Conservation (phyloP, 2,888 invertebrate genomes). For the Drosophila putrida region DNA sequence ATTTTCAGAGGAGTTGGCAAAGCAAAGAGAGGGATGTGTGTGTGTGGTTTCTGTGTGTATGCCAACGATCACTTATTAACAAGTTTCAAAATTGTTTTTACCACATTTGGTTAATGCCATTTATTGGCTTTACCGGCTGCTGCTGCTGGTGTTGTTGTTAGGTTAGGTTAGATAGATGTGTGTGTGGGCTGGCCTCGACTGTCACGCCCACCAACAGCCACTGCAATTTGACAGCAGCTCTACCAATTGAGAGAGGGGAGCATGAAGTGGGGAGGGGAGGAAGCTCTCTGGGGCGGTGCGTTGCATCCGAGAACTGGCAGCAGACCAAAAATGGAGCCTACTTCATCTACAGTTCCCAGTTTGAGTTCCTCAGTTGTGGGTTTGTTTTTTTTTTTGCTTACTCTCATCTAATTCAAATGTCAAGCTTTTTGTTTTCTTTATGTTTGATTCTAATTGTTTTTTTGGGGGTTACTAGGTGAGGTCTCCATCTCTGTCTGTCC, state of each 20-base stretch:
- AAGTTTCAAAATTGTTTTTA: conserved; percentile 78
- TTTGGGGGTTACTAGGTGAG: conserved; percentile 70
- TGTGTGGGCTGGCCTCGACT: conserved; percentile 51
- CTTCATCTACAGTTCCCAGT: conserved; percentile 24
- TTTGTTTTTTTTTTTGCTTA: conserved; percentile 54
- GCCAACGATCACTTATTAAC: conserved; percentile 70
- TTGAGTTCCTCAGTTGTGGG: conserved; percentile 16
- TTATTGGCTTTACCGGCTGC: conserved; percentile 68
- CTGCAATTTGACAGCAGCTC: conserved; percentile 61
- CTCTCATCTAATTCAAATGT: conserved; percentile 67
- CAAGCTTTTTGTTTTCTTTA: conserved; percentile 42
- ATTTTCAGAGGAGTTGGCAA: conserved; percentile 34
- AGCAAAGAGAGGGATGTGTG: conserved; percentile 5
- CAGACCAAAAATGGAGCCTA: conserved; percentile 55
- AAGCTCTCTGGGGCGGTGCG: conserved; percentile 38
- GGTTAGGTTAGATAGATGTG: no score
- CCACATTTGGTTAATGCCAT: conserved; percentile 81
- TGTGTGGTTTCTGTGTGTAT: conserved; percentile 35
- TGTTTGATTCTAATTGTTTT: conserved; percentile 75
- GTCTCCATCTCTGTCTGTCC: conserved; percentile 17
- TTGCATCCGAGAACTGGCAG: conserved; percentile 65
- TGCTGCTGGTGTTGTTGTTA: conserved; percentile 55
- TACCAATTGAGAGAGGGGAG: conserved; percentile 23
- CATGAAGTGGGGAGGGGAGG: background rate
- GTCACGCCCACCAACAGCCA: conserved; percentile 61